Conservation (phyloP, 2,113 vertebrate genomes). For the rat (Rattus norvegicus) region GRCr8 NC_086023.1:82218001-82218500, state of each 20-base stretch:
- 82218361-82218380: neutral
- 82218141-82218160: neutral
- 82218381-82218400: neutral
- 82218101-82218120: neutral
- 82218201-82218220: neutral
- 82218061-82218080: neutral
- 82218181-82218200: neutral
- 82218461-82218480: neutral
- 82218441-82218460: too few species aligned
- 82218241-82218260: too few species aligned
- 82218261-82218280: neutral
- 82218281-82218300: neutral
- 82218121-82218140: neutral
- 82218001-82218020: neutral
- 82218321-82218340: neutral
- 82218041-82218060: too few species aligned
- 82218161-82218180: neutral
- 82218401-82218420: neutral
- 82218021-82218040: neutral
- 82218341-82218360: neutral
- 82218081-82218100: too few species aligned
- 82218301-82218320: neutral
- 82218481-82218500: neutral
- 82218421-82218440: neutral
- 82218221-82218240: neutral